Evolutionary conservation across 1,140 invertebrate genomes (phyloP).

Genomic region (Drosophila dunni): DNA sequence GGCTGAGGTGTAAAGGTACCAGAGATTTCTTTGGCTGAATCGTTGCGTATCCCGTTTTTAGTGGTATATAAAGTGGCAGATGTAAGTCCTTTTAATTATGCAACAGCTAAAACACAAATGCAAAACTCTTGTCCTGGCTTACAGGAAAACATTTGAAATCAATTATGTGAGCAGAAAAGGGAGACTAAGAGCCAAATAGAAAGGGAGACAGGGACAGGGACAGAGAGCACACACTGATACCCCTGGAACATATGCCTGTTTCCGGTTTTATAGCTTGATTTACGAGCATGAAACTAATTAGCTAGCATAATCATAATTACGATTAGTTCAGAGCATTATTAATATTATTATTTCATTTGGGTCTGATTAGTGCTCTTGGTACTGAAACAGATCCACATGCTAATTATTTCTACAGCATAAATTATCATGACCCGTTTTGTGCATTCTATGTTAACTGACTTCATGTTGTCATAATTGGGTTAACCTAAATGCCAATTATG

Average conservation of each 20-base stretch:
- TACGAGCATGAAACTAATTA: constrained; percentile 75
- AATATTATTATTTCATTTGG: constrained; percentile 42
- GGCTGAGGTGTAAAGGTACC: constrained; percentile 45
- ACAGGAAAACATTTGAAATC: constrained; percentile 68
- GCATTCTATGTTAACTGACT: constrained; percentile 1
- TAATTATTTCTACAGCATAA: constrained; percentile 41
- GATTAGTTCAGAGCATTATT: constrained; percentile 11
- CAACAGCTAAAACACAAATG: constrained; percentile 61
- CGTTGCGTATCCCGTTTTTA: constrained; percentile 12
- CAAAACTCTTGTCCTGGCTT: constrained; percentile 68
- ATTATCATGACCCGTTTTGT: constrained; percentile 29
- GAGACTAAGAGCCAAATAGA: neutral
- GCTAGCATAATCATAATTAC: constrained; percentile 49
- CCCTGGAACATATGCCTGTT: neutral
- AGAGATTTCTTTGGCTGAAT: constrained; percentile 19
- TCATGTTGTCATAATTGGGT: constrained; percentile 35
- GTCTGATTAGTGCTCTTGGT: constrained; percentile 5
- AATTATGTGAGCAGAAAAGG: constrained; percentile 53
- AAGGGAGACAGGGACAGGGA: neutral
- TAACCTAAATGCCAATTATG: constrained; percentile 32
- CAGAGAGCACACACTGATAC: neutral
- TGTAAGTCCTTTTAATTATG: constrained; percentile 66
- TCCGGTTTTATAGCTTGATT: constrained; percentile 68
- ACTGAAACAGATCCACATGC: constrained; percentile 8
- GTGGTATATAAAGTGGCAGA: constrained; percentile 48